phyloP scores from a whole-genome alignment of 53 echinoderm and acorn worm species.

The Arbacia lixula region DNA sequence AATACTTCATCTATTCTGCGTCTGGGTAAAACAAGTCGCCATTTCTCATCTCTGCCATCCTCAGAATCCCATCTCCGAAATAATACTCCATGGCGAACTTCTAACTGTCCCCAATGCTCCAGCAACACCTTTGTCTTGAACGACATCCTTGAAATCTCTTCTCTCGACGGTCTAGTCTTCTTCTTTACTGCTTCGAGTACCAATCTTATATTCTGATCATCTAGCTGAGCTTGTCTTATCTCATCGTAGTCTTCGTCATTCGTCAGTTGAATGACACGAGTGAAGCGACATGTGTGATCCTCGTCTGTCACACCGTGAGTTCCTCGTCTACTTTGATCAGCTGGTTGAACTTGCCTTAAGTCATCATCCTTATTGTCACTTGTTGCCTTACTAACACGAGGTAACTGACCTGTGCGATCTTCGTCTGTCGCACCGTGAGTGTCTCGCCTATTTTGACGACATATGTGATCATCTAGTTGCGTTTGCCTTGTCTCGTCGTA shows the following conservation, averaged over 20 bases:
- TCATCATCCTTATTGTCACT: too few species aligned
- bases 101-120: constrained; percentile 64
- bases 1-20: not conserved
- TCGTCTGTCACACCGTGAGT: too few species aligned
- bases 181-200: constrained; percentile 39
- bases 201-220: constrained; percentile 29
- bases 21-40: constrained; percentile 64
- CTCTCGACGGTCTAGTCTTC: constrained; percentile 34
- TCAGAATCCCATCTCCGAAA: constrained; percentile 65
- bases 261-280: not conserved
- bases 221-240: constrained; percentile 24
- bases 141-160: constrained; percentile 1
- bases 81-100: constrained; percentile 38
- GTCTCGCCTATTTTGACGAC: too few species aligned
- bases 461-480: too few species aligned
- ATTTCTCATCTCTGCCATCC: constrained; percentile 22
- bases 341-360: too few species aligned
- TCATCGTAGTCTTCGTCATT: not conserved
- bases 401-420: too few species aligned
- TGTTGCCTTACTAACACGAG: too few species aligned
- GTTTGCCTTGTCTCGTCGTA: too few species aligned
- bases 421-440: too few species aligned
- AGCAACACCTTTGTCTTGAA: constrained; percentile 46
- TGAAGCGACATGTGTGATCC: too few species aligned
- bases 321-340: too few species aligned